Evolutionary conservation across 1,140 invertebrate species (phyloP).

Genomic region (Drosophila paulistorum): DNA sequence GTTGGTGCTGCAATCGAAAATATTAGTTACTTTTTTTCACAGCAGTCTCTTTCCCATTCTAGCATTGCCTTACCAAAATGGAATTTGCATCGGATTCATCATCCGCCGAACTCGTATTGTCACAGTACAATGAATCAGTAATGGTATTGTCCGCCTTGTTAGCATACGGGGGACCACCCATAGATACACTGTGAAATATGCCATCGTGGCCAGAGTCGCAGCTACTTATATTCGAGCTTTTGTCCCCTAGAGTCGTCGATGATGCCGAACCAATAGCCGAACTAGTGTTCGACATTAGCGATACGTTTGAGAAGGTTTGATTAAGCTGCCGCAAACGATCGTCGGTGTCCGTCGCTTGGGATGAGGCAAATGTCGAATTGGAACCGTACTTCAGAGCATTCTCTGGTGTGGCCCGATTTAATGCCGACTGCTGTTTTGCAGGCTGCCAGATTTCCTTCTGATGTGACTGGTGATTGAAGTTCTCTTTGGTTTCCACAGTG

Average conservation of each 20-base stretch:
- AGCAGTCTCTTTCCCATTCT: not conserved
- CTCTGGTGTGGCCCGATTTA: constrained; percentile 58
- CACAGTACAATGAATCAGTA: constrained; percentile 69
- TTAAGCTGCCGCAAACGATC: constrained; percentile 57
- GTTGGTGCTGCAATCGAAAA: constrained; percentile 37
- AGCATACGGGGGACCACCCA: constrained; percentile 51
- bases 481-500: constrained; percentile 89
- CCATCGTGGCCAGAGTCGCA: constrained; percentile 77
- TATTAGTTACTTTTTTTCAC: not conserved
- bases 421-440: constrained; percentile 61
- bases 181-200: constrained; percentile 73
- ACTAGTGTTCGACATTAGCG: constrained; percentile 58
- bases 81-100: constrained; percentile 58
- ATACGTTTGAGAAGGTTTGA: constrained; percentile 72
- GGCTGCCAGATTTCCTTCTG: constrained; percentile 89
- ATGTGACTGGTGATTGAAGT: constrained; percentile 88
- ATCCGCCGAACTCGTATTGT: constrained; percentile 68
- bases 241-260: constrained; percentile 66
- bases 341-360: constrained; percentile 51
- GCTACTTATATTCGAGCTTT: constrained; percentile 72
- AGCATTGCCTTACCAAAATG: constrained; percentile 41
- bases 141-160: constrained; percentile 41
- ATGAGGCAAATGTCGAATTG: constrained; percentile 57
- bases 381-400: constrained; percentile 67
- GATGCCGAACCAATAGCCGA: constrained; percentile 60